Evolutionary conservation across 1,140 invertebrate species (phyloP), one percentile per base, ranked within the genome.

Genomic region (Drosophila erecta): DNA sequence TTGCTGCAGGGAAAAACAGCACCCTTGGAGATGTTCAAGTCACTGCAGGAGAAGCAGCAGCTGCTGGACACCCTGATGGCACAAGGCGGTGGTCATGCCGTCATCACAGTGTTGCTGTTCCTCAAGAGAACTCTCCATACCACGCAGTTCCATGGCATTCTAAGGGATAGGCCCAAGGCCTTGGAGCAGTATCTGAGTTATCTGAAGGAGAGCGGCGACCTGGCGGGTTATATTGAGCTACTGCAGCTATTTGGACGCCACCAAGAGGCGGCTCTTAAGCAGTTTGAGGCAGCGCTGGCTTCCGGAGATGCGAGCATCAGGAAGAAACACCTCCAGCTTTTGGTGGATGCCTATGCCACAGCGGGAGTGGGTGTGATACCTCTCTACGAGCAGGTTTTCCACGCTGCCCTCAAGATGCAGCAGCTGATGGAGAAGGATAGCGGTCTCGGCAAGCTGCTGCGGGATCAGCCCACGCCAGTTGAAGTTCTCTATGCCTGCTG

Each of bases 111-210:
- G 71, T 80, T 94, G 0, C 64, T 95, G 0, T 95, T 94, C 60
- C 81, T 95, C 1, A 93, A 93, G 24, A 93, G 93, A 72, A 94
- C 94, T 0, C 64, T 95, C 0, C 94, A 94, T 64, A 92, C 93
- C 38, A 93, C 92, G 56, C 65, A 94, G 14, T 93, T 94, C 5
- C 92, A 93, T 59, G 93, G 93, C 44, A 75, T 95, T 14, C 74
- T 95, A 0, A 83, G 93, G 5, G 91, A 92, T 17, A 89, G 94
- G 43, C 93, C 93, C 0, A 67, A 93, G 8, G 94, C 94, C 0
- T 77, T 94, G 2, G 93, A 93, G 60, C 93, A 94, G 74, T 95
- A 95, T 74, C 92, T 94, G 11, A 93, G 93, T 43, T 94, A 93
- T 75, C 70, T 95, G 1, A 92, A 92, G 67, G 53, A 94, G 92